Percentiles rank a stretch among this genome's conserved stretches.
phyloP scores from a whole-genome alignment of 1,140 invertebrate species.

The Sesamia nonagrioides region DNA sequence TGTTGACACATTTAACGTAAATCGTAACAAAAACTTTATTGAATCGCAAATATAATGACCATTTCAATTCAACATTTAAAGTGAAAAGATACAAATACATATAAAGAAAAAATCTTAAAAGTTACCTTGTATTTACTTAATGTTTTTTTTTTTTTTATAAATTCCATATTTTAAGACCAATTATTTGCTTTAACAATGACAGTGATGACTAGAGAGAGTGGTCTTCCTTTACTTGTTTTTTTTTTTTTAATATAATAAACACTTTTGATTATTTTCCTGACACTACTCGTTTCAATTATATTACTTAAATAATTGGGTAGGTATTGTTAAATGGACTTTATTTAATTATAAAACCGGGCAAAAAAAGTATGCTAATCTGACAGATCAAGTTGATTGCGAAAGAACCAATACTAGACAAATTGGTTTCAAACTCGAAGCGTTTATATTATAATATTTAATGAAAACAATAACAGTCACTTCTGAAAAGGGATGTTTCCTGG shows the following conservation, averaged over 20 bases:
- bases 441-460: too few species aligned
- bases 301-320: background rate
- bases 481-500: too few species aligned
- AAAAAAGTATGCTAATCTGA: too few species aligned
- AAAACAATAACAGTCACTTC: too few species aligned
- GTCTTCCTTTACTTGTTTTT: too few species aligned
- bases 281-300: background rate
- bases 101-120: slow-evolving; percentile 25
- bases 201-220: background rate
- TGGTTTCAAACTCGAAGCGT: too few species aligned
- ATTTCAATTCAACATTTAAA: slow-evolving; percentile 1
- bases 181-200: background rate
- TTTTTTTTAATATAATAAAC: background rate
- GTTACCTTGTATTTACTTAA: too few species aligned
- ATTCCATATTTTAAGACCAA: slow-evolving; percentile 7
- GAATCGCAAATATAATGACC: slow-evolving; percentile 3
- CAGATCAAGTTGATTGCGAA: too few species aligned
- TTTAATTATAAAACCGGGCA: too few species aligned
- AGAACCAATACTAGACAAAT: too few species aligned
- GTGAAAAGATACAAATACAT: background rate
- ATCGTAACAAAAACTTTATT: slow-evolving; percentile 42
- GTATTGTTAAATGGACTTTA: background rate
- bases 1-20: slow-evolving; percentile 36
- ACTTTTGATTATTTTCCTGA: too few species aligned
- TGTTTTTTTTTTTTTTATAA: too few species aligned